Evolutionary conservation across 1,140 invertebrate genomes (phyloP).

Genomic region (Drosophila jambulina): DNA sequence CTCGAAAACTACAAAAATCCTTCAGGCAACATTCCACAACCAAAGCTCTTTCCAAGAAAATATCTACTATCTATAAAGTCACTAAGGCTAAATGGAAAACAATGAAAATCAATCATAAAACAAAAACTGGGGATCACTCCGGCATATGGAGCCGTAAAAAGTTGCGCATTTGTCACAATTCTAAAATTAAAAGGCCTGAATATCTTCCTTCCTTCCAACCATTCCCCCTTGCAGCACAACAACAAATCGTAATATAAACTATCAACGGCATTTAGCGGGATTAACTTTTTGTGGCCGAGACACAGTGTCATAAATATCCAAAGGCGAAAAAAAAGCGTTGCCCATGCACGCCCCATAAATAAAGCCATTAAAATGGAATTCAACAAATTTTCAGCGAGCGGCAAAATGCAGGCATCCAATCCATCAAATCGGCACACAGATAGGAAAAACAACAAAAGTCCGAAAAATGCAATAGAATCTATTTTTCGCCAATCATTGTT

Average conservation of each 20-base stretch:
- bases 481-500: conserved; percentile 53
- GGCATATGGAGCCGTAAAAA: conserved; percentile 47
- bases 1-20: neutral
- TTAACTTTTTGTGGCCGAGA: conserved; percentile 80
- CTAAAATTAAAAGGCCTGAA: conserved; percentile 46
- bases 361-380: conserved; percentile 77
- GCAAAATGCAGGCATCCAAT: conserved; percentile 48
- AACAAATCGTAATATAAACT: conserved; percentile 75
- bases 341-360: conserved; percentile 74
- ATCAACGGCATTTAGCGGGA: conserved; percentile 80
- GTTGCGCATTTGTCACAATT: conserved; percentile 54
- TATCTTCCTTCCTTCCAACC: conserved; percentile 8
- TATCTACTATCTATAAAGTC: conserved; percentile 11
- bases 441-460: neutral
- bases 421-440: conserved; percentile 24
- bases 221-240: conserved; percentile 26
- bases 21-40: neutral
- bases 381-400: conserved; percentile 54
- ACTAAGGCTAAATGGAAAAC: conserved; percentile 25
- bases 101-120: conserved; percentile 55
- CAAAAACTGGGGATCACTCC: conserved; percentile 16
- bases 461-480: conserved; percentile 28
- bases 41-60: neutral
- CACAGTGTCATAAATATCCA: conserved; percentile 45
- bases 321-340: conserved; percentile 35